These are phyloP conservation scores for Gonatopus flavifemur DNA, from an alignment of 1,140 invertebrate genomes.

Conservation along the genomic window DNA sequence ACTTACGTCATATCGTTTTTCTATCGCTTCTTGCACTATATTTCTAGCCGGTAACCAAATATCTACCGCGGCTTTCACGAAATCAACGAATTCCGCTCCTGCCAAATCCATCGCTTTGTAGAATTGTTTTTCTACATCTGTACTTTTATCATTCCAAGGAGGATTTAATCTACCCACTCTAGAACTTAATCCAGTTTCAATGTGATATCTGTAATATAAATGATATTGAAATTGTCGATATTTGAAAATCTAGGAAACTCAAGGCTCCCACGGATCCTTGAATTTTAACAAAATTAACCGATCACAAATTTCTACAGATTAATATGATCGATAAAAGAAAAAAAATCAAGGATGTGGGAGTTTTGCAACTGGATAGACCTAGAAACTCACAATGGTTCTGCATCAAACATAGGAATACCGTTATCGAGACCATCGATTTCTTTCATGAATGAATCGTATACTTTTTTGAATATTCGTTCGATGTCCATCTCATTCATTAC, in stretches of 20 bases:
- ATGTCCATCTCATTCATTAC: constrained; percentile 56
- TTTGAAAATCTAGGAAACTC: too few relatives aligned
- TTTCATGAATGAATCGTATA: constrained; percentile 89
- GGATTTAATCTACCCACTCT: constrained; percentile 83
- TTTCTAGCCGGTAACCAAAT: constrained; percentile 84
- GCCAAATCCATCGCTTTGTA: constrained; percentile 77
- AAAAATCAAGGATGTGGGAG: too few relatives aligned
- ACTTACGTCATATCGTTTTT: constrained; percentile 64
- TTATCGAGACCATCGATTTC: constrained; percentile 98
- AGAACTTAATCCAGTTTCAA: constrained; percentile 72
- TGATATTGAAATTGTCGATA: constrained; percentile 4
- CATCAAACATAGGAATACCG: constrained; percentile 80
- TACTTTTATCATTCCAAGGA: constrained; percentile 75
- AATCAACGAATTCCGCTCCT: constrained; percentile 78
- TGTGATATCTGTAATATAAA: constrained; percentile 71
- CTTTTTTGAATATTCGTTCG: constrained; percentile 71
- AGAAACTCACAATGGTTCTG: constrained; percentile 63
- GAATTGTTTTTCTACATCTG: constrained; percentile 65
- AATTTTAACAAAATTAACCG: too few relatives aligned
- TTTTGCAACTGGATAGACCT: too few relatives aligned
- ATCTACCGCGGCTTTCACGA: constrained; percentile 68
- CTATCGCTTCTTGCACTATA: constrained; percentile 72
- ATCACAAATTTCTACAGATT: too few relatives aligned
- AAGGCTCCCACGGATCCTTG: too few relatives aligned
- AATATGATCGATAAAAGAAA: too few relatives aligned